A percentile compares a stretch with the other conserved stretches of the same genome.
phyloP scores from a whole-genome alignment of 2,888 invertebrate species.

The Agrochola macilenta region DNA sequence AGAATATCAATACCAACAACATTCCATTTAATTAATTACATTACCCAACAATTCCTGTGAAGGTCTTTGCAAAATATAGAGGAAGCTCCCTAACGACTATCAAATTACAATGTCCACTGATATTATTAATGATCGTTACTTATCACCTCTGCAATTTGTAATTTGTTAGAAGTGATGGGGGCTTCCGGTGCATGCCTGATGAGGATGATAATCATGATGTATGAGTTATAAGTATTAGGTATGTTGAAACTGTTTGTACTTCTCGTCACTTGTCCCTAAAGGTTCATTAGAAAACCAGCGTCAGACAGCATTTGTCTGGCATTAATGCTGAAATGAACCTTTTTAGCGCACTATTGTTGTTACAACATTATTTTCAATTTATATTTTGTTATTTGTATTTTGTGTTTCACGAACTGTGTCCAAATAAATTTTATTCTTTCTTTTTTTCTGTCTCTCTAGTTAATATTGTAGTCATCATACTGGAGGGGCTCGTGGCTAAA shows the following conservation, averaged over 20 bases:
- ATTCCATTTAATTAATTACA: slow-evolving; percentile 4
- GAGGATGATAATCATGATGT: not conserved
- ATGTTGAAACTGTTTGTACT: too few species aligned
- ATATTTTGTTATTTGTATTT: too few species aligned
- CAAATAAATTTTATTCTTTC: too few species aligned
- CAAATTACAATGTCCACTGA: not conserved
- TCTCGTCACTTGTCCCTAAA: too few species aligned
- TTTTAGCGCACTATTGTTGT: too few species aligned
- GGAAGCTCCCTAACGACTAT: not conserved
- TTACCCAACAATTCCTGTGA: not conserved
- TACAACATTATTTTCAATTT: too few species aligned
- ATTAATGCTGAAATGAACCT: too few species aligned
- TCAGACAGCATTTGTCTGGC: too few species aligned
- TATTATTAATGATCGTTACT: not conserved
- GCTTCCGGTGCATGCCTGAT: not conserved
- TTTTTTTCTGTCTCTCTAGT: too few species aligned
- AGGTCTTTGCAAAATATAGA: slow-evolving; percentile 1
- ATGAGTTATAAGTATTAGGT: not conserved
- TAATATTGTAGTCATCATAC: not conserved
- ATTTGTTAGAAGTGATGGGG: not conserved
- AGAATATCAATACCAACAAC: not conserved
- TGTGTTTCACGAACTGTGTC: too few species aligned
- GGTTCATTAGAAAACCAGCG: too few species aligned
- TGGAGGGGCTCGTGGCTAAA: not conserved
- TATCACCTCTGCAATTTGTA: not conserved